Evolutionary conservation across 35 echinoderm and acorn worm species (phyloP).

Genomic region (Ophiothrix spiculata): DNA sequence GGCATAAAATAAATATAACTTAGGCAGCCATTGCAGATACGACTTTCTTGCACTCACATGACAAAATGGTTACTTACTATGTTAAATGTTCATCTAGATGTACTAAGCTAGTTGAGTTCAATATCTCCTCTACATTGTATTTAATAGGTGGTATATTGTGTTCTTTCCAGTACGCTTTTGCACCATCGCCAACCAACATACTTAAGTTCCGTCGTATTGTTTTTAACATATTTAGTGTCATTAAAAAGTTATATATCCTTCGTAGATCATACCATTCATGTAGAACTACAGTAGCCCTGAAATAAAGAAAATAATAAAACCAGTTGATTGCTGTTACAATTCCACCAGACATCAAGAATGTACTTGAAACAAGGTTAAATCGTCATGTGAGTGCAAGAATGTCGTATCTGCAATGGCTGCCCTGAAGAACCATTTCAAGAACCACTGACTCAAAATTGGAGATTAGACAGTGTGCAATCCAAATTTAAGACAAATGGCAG

Average conservation of each 20-base stretch:
- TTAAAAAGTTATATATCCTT: slow-evolving; percentile 87
- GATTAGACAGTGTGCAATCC: too few species aligned
- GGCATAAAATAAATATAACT: too few species aligned
- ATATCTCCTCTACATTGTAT: slow-evolving; percentile 86
- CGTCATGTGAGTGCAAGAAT: too few species aligned
- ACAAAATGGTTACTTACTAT: not conserved
- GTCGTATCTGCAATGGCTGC: too few species aligned
- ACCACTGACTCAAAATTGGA: too few species aligned
- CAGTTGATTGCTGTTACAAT: not conserved
- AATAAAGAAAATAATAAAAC: not conserved
- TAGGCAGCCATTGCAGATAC: too few species aligned
- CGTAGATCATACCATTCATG: slow-evolving; percentile 86
- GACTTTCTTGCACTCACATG: too few species aligned
- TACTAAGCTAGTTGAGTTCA: slow-evolving; percentile 74
- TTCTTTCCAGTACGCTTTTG: slow-evolving; percentile 60
- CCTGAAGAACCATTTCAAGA: too few species aligned
- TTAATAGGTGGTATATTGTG: slow-evolving; percentile 32
- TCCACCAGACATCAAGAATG: too few species aligned
- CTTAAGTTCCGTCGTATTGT: slow-evolving; percentile 64
- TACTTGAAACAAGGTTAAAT: too few species aligned
- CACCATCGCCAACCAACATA: slow-evolving; percentile 86
- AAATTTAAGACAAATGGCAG: too few species aligned
- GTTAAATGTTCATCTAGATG: slow-evolving; percentile 95
- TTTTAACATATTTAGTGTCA: slow-evolving; percentile 74
- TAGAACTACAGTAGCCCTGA: slow-evolving; percentile 59